Evolutionary conservation across 1,140 invertebrate species (phyloP), one percentile per base, ranked within the genome.

Genomic region (Zaprionus africanus): DNA sequence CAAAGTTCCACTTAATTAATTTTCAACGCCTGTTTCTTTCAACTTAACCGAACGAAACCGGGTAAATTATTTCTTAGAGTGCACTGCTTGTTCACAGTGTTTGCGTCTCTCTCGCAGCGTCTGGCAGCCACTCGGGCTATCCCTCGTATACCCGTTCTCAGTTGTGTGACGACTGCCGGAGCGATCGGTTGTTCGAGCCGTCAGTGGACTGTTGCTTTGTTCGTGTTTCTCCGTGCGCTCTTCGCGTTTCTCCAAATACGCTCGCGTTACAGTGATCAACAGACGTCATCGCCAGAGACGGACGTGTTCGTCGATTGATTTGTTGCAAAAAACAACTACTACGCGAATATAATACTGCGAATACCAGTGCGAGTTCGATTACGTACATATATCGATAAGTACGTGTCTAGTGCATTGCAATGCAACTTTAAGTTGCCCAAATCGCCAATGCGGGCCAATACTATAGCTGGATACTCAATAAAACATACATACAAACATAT

Each of bases 251-350:
- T 34, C 46, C 51, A 36, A 62, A 62, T 68, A 68, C 36, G 73
- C 28, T 70, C 67, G 19, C 67, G 19, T 41, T 64, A 64, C 67
- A 22, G 28, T 60, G 83, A 88, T 90, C 85, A 74, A 69, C 62
- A 86, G 71, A 88, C 83, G 83, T 88, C 84, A 88, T 84, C 81
- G 65, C 71, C 65, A 90, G 85, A 70, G 67, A 64, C 73, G 73
- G 67, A 88, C 84, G 84, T 88, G 85, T 88, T 59, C 74, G 63
- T 76, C 85, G 75, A 90, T 88, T 90, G 81, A 81, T 70, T 77
- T 76, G 72, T 76, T 77, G 76, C 62, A 76, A 79, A 69, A 57
- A 62, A 51, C 31, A 68, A 74, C 46, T 51, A 51, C 46, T 4
- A 61, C 64, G 76, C 76, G 74, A 68, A 65, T 74, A 53, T 38